phyloP scores from a whole-genome alignment of 2,888 invertebrate genomes.

The Ashinkailepas kermadecensis region DNA sequence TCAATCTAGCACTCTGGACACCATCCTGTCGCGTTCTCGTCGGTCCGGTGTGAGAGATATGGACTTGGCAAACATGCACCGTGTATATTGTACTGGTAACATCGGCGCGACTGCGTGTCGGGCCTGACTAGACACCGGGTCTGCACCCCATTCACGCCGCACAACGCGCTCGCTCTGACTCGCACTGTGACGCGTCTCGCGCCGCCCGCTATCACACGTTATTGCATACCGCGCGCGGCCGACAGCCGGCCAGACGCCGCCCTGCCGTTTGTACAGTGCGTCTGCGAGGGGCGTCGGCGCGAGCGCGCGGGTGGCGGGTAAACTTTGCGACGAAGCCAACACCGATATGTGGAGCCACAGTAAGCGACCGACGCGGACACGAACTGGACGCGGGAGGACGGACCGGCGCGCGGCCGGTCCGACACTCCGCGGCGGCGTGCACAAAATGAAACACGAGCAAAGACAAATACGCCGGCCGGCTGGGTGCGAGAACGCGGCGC shows the following conservation, averaged over 20 bases:
- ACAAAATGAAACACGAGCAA: background rate
- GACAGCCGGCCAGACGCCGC: background rate
- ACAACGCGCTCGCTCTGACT: background rate
- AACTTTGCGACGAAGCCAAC: background rate
- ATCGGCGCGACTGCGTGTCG: background rate
- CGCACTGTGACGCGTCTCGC: background rate
- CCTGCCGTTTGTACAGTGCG: background rate
- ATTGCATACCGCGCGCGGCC: background rate
- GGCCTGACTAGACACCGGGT: background rate
- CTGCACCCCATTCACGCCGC: background rate
- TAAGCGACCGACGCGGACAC: background rate
- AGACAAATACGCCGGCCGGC: no score
- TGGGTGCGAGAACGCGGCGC: no score
- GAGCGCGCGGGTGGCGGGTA: background rate
- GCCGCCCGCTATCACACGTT: constrained; percentile 1
- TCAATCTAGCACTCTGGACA: no score
- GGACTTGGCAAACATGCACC: background rate
- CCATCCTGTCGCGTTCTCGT: no score
- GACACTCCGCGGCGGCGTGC: background rate
- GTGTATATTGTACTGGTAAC: constrained; percentile 16
- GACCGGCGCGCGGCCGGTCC: background rate
- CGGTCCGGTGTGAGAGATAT: no score
- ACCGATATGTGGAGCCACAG: background rate
- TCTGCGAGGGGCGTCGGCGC: background rate
- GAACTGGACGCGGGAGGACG: background rate